Conservation (phyloP, 2,113 vertebrate genomes). For the Hypocryptadius cinnamomeus region DNA sequence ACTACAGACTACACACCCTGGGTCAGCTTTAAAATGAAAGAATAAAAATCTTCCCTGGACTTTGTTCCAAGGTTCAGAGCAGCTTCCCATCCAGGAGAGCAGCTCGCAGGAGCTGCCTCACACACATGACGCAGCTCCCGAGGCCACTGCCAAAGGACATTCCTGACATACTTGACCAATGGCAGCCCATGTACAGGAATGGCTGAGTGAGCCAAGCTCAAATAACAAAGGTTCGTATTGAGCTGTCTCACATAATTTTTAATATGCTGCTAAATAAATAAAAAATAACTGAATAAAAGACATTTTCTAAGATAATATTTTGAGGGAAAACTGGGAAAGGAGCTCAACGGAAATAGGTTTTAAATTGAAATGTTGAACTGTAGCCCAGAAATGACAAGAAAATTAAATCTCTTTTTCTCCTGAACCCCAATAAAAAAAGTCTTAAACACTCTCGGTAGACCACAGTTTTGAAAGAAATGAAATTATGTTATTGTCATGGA, state of each 20-base stretch:
- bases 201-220: constrained; percentile 17
- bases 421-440: constrained; percentile 47
- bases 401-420: constrained; percentile 29
- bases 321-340: constrained; percentile 51
- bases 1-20: not conserved
- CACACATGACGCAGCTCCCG: not conserved
- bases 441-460: constrained; percentile 45
- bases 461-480: constrained; percentile 41
- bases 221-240: constrained; percentile 8
- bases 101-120: not conserved
- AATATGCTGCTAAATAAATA: constrained; percentile 38
- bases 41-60: not conserved
- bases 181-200: not conserved
- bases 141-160: constrained; percentile 44
- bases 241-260: constrained; percentile 17
- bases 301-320: constrained; percentile 48
- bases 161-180: constrained; percentile 46
- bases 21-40: not conserved
- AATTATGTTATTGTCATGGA: constrained; percentile 60
- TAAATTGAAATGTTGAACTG: constrained; percentile 58
- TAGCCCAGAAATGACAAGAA: constrained; percentile 63
- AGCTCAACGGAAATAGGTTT: constrained; percentile 44
- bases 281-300: constrained; percentile 2
- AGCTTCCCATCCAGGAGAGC: not conserved
- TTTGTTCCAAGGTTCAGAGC: not conserved